A percentile compares a stretch with the other conserved stretches of the same genome.
These are phyloP conservation scores for Drosophila borborema DNA, from an alignment of 2,888 invertebrate species.

Conservation along the genomic window DNA sequence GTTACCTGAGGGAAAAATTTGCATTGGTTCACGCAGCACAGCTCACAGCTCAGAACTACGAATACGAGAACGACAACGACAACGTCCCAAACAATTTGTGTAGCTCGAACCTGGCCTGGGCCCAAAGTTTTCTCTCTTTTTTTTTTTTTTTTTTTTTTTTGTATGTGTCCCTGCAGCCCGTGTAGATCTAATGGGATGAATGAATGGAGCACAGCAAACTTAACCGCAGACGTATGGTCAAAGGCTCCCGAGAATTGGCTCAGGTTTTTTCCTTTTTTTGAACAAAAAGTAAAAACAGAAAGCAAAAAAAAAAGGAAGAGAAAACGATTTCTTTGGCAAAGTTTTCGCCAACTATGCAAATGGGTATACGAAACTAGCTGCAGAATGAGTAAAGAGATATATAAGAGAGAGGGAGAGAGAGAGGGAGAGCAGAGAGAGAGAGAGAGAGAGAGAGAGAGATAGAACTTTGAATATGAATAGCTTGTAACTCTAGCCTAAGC, in stretches of 20 bases:
- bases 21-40: slow-evolving; percentile 73
- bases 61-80: slow-evolving; percentile 11
- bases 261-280: slow-evolving; percentile 52
- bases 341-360: slow-evolving; percentile 14
- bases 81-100: slow-evolving; percentile 74
- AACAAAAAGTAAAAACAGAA: slow-evolving; percentile 17
- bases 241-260: slow-evolving; percentile 72
- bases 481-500: too few species aligned
- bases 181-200: slow-evolving; percentile 56
- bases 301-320: slow-evolving; percentile 10
- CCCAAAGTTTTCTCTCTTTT: slow-evolving; percentile 31
- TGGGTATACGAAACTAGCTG: slow-evolving; percentile 20
- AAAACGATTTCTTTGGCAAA: slow-evolving; percentile 48
- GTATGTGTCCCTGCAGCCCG: slow-evolving; percentile 9
- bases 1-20: slow-evolving; percentile 79
- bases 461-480: too few species aligned
- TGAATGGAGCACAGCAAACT: slow-evolving; percentile 56
- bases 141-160: not conserved
- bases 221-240: slow-evolving; percentile 80
- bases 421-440: too few species aligned
- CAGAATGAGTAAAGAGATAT: fast-evolving
- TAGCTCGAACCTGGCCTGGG: slow-evolving; percentile 27
- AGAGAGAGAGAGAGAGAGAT: too few species aligned
- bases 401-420: too few species aligned
- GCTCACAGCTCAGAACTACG: slow-evolving; percentile 18